Conservation (phyloP, 1,140 invertebrate species). For the Dufourea novaeangliae region DNA sequence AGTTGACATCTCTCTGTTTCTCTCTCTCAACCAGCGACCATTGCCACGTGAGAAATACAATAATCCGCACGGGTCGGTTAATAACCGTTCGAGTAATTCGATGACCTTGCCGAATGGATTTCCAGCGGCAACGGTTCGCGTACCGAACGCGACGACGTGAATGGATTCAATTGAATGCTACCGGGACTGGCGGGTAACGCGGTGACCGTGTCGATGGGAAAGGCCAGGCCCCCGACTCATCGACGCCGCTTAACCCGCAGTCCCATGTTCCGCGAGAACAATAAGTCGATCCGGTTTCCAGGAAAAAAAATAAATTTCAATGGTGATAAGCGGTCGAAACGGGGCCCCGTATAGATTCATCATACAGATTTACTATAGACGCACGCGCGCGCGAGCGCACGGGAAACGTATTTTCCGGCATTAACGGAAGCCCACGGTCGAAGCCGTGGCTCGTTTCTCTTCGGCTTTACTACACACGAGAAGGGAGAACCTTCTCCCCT, state of each 20-base stretch:
- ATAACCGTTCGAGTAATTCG: background rate
- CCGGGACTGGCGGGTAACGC: conserved; percentile 13
- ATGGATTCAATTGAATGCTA: conserved; percentile 23
- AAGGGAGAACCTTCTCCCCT: background rate
- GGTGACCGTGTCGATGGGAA: conserved; percentile 6
- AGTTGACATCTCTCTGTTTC: no score
- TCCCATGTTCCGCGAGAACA: conserved; percentile 29
- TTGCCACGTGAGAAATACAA: conserved; percentile 6
- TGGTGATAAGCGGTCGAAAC: conserved; percentile 52
- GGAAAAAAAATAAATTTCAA: conserved; percentile 51
- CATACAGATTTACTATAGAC: conserved; percentile 52
- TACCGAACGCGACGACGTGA: background rate
- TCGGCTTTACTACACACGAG: background rate
- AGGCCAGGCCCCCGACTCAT: conserved; percentile 21
- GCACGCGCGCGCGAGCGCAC: background rate
- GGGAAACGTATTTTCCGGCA: conserved; percentile 49
- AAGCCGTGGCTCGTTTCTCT: conserved; percentile 32
- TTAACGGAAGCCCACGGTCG: conserved; percentile 30
- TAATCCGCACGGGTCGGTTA: background rate
- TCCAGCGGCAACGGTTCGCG: conserved; percentile 15
- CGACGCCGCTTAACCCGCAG: conserved; percentile 10
- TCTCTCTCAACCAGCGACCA: conserved; percentile 9
- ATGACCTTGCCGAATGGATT: conserved; percentile 45
- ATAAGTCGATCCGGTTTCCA: conserved; percentile 48
- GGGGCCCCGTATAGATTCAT: conserved; percentile 33